phyloP scores from a whole-genome alignment of 2,888 invertebrate species.

The Nebria brevicollis region DNA sequence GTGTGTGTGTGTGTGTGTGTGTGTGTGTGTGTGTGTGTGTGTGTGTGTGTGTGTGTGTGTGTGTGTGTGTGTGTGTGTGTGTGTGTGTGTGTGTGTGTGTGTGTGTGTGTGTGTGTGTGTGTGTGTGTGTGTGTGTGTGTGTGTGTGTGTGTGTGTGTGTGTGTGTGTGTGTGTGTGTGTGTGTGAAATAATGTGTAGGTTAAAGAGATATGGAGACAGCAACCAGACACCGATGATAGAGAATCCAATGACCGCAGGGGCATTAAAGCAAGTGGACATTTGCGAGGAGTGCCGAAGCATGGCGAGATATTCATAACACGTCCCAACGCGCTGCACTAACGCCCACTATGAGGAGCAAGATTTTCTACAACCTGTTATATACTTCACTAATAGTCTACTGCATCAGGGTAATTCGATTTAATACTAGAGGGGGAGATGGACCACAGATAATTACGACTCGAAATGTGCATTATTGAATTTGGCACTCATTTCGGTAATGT shows the following conservation, averaged over 20 bases:
- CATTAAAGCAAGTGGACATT: slow-evolving; percentile 15
- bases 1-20: too few relatives aligned
- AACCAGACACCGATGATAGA: slow-evolving; percentile 5
- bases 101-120: too few relatives aligned
- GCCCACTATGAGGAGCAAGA: not conserved
- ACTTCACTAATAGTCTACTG: not conserved
- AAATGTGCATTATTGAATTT: not conserved
- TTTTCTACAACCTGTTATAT: not conserved
- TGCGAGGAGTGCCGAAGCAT: slow-evolving; percentile 4
- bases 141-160: too few relatives aligned
- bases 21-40: too few relatives aligned
- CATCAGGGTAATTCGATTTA: not conserved
- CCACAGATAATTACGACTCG: not conserved
- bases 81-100: too few relatives aligned
- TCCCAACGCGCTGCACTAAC: not conserved
- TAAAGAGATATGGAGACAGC: not conserved
- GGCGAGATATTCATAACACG: not conserved
- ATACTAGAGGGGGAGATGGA: not conserved
- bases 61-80: too few relatives aligned
- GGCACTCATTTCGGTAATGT: not conserved
- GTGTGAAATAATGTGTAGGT: slow-evolving; percentile 2
- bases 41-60: too few relatives aligned
- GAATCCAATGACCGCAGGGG: slow-evolving; percentile 3
- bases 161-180: too few relatives aligned
- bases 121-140: too few relatives aligned